Evolutionary conservation across 2,797 vertebrate genomes (phyloP).

Genomic region (Lagorchestes hirsutus): DNA sequence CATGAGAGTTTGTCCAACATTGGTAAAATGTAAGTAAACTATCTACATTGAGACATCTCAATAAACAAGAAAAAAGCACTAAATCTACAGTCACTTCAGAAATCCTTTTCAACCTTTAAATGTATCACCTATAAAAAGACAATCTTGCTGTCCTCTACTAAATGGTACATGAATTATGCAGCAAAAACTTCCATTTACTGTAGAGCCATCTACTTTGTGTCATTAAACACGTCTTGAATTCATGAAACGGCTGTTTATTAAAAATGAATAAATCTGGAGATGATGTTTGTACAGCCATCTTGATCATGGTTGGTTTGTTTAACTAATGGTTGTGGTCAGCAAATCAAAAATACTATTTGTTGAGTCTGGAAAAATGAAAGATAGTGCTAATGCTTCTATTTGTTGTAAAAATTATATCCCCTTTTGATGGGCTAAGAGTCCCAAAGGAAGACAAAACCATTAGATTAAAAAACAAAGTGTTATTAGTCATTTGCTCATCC

Average conservation of each 20-base stretch:
- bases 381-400: not conserved
- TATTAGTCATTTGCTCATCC: not conserved
- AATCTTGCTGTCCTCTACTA: not conserved
- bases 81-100: not conserved
- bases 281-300: not conserved
- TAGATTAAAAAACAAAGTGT: not conserved
- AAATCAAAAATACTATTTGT: not conserved
- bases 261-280: not conserved
- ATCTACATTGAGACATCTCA: not conserved
- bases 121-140: not conserved
- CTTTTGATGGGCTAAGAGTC: not conserved
- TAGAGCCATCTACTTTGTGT: not conserved
- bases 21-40: not conserved
- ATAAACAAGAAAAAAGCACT: not conserved
- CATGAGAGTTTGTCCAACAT: not conserved
- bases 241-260: not conserved
- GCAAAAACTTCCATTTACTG: not conserved
- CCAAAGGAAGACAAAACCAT: not conserved
- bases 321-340: not conserved
- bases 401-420: not conserved
- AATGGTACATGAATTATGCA: not conserved
- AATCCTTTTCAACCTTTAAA: not conserved
- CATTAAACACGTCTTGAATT: not conserved
- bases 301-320: not conserved
- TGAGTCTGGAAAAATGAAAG: not conserved